Evolutionary conservation across 2,888 invertebrate genomes (phyloP).

Genomic region (Agapetus fuscipes): DNA sequence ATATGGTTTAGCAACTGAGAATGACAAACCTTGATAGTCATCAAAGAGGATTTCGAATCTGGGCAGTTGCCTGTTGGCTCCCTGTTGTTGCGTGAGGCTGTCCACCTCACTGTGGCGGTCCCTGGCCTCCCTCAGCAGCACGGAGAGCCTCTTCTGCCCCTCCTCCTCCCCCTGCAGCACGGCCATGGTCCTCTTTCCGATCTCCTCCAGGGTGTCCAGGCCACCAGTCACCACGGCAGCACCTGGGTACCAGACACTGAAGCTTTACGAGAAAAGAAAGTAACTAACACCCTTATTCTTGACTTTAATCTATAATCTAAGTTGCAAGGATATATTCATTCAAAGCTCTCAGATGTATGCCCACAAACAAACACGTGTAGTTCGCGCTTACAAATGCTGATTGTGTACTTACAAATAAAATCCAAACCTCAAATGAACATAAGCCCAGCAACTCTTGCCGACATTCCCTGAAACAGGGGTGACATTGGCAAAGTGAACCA

Average conservation of each 20-base stretch:
- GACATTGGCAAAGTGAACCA: too few relatives aligned
- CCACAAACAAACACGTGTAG: too few relatives aligned
- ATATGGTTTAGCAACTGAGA: too few relatives aligned
- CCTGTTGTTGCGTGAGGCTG: conserved; percentile 25
- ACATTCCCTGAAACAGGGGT: too few relatives aligned
- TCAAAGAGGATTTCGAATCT: conserved; percentile 78
- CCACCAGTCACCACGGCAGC: conserved; percentile 70
- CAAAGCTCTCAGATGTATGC: too few relatives aligned
- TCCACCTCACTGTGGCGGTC: too few relatives aligned
- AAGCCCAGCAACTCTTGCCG: too few relatives aligned
- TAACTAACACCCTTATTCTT: too few relatives aligned
- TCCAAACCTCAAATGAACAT: too few relatives aligned
- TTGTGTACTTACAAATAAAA: too few relatives aligned
- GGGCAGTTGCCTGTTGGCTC: conserved; percentile 35
- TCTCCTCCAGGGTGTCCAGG: conserved; percentile 80
- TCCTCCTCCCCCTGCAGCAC: conserved; percentile 55
- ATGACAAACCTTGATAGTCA: conserved; percentile 82
- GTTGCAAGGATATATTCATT: too few relatives aligned
- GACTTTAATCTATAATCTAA: too few relatives aligned
- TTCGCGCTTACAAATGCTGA: conserved; percentile 24
- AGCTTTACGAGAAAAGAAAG: neutral
- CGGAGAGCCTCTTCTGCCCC: conserved; percentile 44
- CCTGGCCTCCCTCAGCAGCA: conserved; percentile 58
- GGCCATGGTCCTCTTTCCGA: conserved; percentile 93
- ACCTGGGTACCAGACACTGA: conserved; percentile 32